These are phyloP conservation scores for Ptyas mucosa DNA, from an alignment of 2,113 vertebrate species.

Conservation along the genomic window DNA sequence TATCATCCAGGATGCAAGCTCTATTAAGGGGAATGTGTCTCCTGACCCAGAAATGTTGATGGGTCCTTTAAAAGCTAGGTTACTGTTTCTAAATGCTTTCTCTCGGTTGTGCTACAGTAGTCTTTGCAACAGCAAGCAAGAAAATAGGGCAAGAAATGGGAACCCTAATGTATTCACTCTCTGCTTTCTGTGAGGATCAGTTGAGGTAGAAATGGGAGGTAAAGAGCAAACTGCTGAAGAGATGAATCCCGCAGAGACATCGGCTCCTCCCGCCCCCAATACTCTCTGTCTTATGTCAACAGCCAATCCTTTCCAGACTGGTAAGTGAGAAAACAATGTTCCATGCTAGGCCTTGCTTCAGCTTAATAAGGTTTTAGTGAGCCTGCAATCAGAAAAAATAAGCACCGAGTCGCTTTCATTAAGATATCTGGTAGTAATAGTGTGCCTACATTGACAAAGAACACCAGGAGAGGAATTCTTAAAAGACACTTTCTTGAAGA, in stretches of 20 bases:
- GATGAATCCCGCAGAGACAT: not conserved
- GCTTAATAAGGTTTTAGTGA: not conserved
- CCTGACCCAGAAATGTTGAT: not conserved
- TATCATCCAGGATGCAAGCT: not conserved
- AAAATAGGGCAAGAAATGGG: not conserved
- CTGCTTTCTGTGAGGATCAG: not conserved
- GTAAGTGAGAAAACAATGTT: not conserved
- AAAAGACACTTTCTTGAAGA: not conserved
- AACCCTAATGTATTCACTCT: not conserved
- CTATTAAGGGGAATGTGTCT: not conserved
- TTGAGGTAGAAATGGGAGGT: not conserved
- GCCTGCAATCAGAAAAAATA: not conserved
- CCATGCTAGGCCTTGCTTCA: not conserved
- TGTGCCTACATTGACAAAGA: not conserved
- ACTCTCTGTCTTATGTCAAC: not conserved
- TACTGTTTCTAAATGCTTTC: not conserved
- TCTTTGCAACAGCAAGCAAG: not conserved
- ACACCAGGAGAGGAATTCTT: not conserved
- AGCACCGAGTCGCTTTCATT: not conserved
- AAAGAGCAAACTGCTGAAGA: not conserved
- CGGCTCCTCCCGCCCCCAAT: accelerated
- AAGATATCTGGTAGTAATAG: not conserved
- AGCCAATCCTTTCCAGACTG: not conserved
- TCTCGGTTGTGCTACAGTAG: not conserved
- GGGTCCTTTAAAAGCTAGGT: not conserved